These are phyloP conservation scores for Bhutanitis thaidina DNA, from an alignment of 2,888 invertebrate genomes.

Conservation along the genomic window DNA sequence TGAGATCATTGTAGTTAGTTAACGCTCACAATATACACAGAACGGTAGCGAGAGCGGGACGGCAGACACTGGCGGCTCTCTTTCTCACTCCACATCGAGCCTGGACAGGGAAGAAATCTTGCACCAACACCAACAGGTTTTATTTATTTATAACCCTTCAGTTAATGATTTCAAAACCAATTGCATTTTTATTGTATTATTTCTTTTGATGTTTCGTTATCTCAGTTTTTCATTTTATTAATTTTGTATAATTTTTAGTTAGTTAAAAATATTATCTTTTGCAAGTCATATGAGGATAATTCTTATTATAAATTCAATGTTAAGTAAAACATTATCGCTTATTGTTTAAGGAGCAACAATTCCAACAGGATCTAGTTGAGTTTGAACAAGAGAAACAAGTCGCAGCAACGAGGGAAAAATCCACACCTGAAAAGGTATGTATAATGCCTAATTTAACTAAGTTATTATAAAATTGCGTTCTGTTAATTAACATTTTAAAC, in stretches of 20 bases:
- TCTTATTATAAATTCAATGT: too few species aligned
- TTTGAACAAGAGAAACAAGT: constrained; percentile 86
- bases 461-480: too few species aligned
- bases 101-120: constrained; percentile 90
- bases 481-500: too few species aligned
- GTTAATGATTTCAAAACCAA: too few species aligned
- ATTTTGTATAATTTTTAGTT: too few species aligned
- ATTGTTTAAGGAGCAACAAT: constrained; percentile 81
- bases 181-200: too few species aligned
- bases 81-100: constrained; percentile 91
- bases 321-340: background rate
- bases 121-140: constrained; percentile 78
- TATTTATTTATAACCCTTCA: constrained; percentile 2
- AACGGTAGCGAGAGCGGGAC: constrained; percentile 79
- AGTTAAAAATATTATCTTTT: too few species aligned
- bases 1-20: constrained; percentile 5
- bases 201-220: too few species aligned
- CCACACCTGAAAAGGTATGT: constrained; percentile 89
- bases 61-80: constrained; percentile 81
- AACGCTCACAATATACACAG: constrained; percentile 46
- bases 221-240: too few species aligned
- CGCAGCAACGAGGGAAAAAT: constrained; percentile 85
- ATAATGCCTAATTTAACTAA: background rate
- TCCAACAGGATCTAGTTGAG: constrained; percentile 86
- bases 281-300: too few species aligned